Evolutionary conservation across 2,888 invertebrate species (phyloP).

Genomic region (Baccha elongata): DNA sequence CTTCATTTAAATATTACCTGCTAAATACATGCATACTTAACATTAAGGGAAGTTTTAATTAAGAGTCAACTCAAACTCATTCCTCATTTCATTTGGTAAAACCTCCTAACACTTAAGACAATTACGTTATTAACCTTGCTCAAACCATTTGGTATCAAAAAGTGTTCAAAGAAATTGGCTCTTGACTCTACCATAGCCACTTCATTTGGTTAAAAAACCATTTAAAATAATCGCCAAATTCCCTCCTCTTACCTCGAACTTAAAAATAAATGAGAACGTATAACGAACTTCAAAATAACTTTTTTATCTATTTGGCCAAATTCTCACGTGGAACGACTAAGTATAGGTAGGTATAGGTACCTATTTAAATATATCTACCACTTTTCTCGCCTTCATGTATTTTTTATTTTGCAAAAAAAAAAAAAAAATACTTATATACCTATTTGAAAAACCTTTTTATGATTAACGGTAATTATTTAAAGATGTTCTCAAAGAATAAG

Average conservation of each 20-base stretch:
- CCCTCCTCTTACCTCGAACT: background rate
- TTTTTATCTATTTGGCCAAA: background rate
- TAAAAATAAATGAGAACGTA: constrained; percentile 3
- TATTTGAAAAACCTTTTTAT: constrained; percentile 60
- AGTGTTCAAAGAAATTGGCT: too few species aligned
- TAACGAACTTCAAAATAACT: constrained; percentile 16
- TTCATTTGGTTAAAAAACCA: background rate
- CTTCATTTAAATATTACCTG: too few species aligned
- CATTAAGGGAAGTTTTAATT: too few species aligned
- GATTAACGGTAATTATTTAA: constrained; percentile 73
- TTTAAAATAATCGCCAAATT: background rate
- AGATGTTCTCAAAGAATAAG: constrained; percentile 57
- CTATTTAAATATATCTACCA: background rate
- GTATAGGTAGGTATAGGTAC: too few species aligned
- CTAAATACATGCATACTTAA: too few species aligned
- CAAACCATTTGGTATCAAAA: too few species aligned
- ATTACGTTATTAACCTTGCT: constrained; percentile 5
- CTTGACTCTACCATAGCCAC: too few species aligned
- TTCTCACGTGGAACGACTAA: constrained; percentile 23
- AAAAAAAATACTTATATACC: too few species aligned
- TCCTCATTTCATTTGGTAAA: too few species aligned
- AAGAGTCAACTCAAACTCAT: too few species aligned
- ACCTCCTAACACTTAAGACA: too few species aligned
- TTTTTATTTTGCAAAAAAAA: background rate
- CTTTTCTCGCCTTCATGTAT: background rate